These are phyloP conservation scores for Coreius guichenoti DNA, from an alignment of 2,797 vertebrate genomes.

Conservation along the genomic window DNA sequence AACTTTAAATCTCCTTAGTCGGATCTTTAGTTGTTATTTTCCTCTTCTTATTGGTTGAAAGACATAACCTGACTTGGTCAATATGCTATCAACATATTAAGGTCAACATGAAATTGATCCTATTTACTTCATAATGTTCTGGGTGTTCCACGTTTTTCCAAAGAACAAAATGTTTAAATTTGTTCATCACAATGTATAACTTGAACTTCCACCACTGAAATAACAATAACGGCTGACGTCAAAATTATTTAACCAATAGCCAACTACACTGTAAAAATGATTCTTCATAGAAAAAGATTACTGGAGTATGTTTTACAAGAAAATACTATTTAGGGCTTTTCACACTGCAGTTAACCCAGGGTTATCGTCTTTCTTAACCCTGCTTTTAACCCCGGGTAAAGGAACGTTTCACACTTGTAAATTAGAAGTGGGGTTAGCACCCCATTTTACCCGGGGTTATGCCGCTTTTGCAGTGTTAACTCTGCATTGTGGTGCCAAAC, in stretches of 20 bases:
- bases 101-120: not conserved
- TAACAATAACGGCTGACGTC: too few relatives aligned
- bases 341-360: too few relatives aligned
- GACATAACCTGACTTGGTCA: not conserved
- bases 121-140: conserved; percentile 10
- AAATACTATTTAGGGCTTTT: too few relatives aligned
- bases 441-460: too few relatives aligned
- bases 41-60: not conserved
- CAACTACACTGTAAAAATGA: not conserved
- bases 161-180: not conserved
- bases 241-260: not conserved
- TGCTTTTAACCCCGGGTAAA: too few relatives aligned
- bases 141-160: not conserved
- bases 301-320: too few relatives aligned
- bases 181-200: not conserved
- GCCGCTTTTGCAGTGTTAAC: too few relatives aligned
- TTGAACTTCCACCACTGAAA: not conserved
- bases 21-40: not conserved
- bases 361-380: too few relatives aligned
- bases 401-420: too few relatives aligned
- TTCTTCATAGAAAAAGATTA: not conserved
- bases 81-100: not conserved
- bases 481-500: too few relatives aligned
- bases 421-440: too few relatives aligned
- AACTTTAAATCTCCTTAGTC: conserved; percentile 22